phyloP scores from a whole-genome alignment of 30 jellyfish, hydroid and myxozoan species.

The Turritopsis dohrnii region DNA sequence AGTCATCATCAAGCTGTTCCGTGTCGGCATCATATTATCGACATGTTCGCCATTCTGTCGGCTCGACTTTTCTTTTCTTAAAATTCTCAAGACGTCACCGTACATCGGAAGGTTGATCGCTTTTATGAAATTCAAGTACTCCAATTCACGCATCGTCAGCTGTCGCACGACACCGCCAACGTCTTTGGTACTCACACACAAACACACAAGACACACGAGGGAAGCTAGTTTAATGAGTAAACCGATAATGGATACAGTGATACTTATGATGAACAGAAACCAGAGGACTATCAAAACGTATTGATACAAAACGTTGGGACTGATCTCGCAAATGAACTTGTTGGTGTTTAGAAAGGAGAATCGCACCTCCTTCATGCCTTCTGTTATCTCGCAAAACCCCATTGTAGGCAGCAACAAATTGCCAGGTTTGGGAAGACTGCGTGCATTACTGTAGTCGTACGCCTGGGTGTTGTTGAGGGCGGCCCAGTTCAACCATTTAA shows the following conservation, averaged over 20 bases:
- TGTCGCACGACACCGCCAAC: neutral
- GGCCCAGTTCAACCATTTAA: constrained; percentile 28
- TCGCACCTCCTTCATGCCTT: constrained; percentile 21
- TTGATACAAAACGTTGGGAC: constrained; percentile 29
- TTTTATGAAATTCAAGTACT: constrained; percentile 11
- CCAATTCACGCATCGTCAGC: constrained; percentile 24
- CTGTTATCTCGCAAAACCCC: constrained; percentile 32
- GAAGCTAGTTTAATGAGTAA: neutral
- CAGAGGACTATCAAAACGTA: constrained; percentile 32
- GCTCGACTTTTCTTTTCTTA: neutral
- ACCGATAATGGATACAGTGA: constrained; percentile 5
- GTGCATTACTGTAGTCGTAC: constrained; percentile 5
- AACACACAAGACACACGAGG: neutral
- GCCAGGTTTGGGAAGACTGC: constrained; percentile 24
- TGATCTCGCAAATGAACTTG: constrained; percentile 30
- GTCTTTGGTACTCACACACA: neutral
- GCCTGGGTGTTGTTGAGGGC: constrained; percentile 7
- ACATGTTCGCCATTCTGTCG: neutral
- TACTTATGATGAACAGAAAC: constrained; percentile 22
- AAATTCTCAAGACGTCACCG: constrained; percentile 23
- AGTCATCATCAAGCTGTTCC: neutral
- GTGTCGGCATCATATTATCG: neutral
- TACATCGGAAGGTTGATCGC: constrained; percentile 18
- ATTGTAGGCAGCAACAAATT: constrained; percentile 28
- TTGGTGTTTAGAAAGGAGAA: neutral